Conservation (phyloP, 2,888 invertebrate genomes). For the Cheilosia impressa region DNA sequence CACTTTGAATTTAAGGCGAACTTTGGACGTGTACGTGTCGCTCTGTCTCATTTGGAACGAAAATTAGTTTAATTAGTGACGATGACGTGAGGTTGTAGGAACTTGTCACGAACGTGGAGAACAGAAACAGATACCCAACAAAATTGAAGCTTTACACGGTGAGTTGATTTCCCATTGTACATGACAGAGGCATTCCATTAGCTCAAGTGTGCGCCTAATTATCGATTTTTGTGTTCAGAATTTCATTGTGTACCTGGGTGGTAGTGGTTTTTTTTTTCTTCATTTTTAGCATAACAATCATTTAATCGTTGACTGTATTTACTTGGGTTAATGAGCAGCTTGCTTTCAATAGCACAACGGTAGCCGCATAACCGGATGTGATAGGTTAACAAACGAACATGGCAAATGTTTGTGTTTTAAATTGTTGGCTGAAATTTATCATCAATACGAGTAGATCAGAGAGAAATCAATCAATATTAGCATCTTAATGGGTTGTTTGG, state of each 20-base stretch:
- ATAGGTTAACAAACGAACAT: background rate
- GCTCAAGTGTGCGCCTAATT: slow-evolving; percentile 74
- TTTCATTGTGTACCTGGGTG: background rate
- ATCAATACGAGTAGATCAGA: slow-evolving; percentile 1
- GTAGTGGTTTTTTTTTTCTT: background rate
- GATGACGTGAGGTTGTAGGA: slow-evolving; percentile 39
- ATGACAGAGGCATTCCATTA: slow-evolving; percentile 55
- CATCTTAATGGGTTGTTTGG: slow-evolving; percentile 41
- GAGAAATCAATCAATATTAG: slow-evolving; percentile 60
- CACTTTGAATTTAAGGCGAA: slow-evolving; percentile 36
- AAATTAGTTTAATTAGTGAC: slow-evolving; percentile 50
- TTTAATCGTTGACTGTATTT: slow-evolving; percentile 65
- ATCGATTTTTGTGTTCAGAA: slow-evolving; percentile 50
- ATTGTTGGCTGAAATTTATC: slow-evolving; percentile 44
- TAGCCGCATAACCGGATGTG: slow-evolving; percentile 14
- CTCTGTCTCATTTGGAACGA: slow-evolving; percentile 2
- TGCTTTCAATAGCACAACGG: slow-evolving; percentile 41
- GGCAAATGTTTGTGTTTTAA: slow-evolving; percentile 21
- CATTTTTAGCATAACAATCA: slow-evolving; percentile 48
- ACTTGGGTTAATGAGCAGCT: slow-evolving; percentile 73
- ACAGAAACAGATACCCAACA: background rate
- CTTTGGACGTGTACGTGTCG: background rate
- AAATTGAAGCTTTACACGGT: background rate
- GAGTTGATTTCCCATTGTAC: slow-evolving; percentile 53
- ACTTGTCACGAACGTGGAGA: slow-evolving; percentile 2